phyloP scores from a whole-genome alignment of 2,113 vertebrate genomes.

The Aspiorhynchus laticeps region DNA sequence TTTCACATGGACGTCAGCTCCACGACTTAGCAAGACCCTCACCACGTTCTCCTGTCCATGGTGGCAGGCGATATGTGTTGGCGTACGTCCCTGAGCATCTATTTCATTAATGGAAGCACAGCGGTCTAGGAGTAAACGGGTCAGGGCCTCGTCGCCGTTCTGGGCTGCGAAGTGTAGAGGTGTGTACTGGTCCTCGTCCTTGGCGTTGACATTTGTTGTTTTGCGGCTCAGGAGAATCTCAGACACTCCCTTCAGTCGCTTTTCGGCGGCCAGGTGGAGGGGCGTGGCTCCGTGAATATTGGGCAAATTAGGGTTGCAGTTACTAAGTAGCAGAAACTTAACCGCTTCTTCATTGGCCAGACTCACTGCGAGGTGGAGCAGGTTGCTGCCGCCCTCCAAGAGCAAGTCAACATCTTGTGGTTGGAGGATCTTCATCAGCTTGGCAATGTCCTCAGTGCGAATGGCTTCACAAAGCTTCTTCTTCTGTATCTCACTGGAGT shows the following conservation, averaged over 20 bases:
- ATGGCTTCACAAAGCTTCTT: conserved; percentile 91
- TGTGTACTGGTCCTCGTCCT: conserved; percentile 95
- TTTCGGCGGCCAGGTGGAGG: conserved; percentile 89
- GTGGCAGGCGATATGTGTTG: conserved; percentile 92
- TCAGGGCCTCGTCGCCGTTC: conserved; percentile 88
- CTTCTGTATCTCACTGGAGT: conserved; percentile 89
- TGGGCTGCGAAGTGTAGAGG: conserved; percentile 93
- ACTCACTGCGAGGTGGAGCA: conserved; percentile 88
- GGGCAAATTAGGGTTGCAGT: conserved; percentile 87
- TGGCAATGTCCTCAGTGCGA: conserved; percentile 85
- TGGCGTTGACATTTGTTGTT: conserved; percentile 88
- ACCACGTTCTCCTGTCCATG: conserved; percentile 92
- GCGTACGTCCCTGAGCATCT: conserved; percentile 90
- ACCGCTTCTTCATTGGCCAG: conserved; percentile 91
- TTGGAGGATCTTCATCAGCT: conserved; percentile 97
- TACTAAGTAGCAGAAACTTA: conserved; percentile 92
- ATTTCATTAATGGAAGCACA: conserved; percentile 81
- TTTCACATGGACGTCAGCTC: conserved; percentile 76
- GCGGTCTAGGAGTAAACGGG: conserved; percentile 87
- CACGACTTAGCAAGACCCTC: conserved; percentile 86
- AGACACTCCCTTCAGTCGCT: conserved; percentile 79
- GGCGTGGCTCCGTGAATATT: conserved; percentile 86
- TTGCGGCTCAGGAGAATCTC: conserved; percentile 91
- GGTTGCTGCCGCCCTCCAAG: conserved; percentile 84
- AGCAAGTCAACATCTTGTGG: conserved; percentile 95